Percentiles rank a stretch among this genome's conserved stretches.
Evolutionary conservation across 2,113 vertebrate genomes (phyloP).

Genomic region (Odontophorus gujanensis): DNA sequence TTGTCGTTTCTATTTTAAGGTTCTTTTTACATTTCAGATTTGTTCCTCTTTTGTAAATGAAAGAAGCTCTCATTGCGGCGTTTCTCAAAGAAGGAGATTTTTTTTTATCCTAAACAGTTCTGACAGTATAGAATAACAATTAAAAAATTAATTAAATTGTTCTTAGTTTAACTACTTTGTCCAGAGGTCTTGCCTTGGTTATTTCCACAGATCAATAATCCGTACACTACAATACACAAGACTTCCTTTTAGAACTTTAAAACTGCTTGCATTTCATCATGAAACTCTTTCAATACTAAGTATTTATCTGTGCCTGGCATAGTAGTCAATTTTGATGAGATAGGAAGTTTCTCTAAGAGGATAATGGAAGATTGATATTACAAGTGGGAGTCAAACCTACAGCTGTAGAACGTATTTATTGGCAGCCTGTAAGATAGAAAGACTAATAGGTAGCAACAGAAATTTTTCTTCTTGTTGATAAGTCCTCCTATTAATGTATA

Average conservation of each 20-base stretch:
- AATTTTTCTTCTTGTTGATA: not conserved
- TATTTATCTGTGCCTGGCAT: not conserved
- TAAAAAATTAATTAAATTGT: not conserved
- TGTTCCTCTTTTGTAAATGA: not conserved
- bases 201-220: constrained; percentile 1
- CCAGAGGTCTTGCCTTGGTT: not conserved
- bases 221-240: not conserved
- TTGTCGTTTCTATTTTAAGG: not conserved
- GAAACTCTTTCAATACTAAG: not conserved
- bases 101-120: not conserved
- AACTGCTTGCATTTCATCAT: not conserved
- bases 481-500: no score
- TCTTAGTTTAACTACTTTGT: not conserved
- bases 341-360: not conserved
- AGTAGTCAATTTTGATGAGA: not conserved
- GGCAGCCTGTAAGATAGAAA: not conserved
- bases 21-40: not conserved
- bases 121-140: not conserved
- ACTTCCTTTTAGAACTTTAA: constrained; percentile 9
- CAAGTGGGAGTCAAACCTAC: not conserved
- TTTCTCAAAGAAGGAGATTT: not conserved
- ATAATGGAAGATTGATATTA: constrained; percentile 25
- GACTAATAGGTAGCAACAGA: not conserved
- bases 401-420: not conserved
- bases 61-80: not conserved